Conservation (phyloP, 1,140 invertebrate genomes). For the Atta colombica region DNA sequence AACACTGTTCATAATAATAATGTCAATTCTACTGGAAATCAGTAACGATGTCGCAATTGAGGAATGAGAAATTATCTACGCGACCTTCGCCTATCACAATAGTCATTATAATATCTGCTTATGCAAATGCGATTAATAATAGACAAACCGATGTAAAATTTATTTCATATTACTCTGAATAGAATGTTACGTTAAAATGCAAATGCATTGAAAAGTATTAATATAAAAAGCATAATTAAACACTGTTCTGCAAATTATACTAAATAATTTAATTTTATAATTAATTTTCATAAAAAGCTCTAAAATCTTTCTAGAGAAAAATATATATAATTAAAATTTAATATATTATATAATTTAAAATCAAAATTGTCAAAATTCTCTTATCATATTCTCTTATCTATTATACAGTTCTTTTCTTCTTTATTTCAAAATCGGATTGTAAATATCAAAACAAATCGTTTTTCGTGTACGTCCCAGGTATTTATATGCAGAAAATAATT, state of each 20-base stretch:
- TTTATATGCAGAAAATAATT: background rate
- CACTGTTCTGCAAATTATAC: background rate
- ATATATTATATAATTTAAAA: background rate
- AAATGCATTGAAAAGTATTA: background rate
- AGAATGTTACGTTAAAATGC: background rate
- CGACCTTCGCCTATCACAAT: constrained; percentile 27
- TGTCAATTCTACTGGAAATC: background rate
- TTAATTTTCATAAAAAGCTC: background rate
- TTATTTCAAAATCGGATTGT: background rate
- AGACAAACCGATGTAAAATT: constrained; percentile 8
- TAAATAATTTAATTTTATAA: background rate
- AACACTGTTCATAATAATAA: background rate
- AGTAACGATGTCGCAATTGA: constrained; percentile 1
- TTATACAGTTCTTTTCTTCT: background rate
- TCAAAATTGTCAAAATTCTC: background rate
- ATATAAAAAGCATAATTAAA: background rate
- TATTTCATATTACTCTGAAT: background rate
- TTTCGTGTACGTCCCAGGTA: background rate
- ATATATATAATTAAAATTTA: no score
- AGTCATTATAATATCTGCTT: constrained; percentile 6
- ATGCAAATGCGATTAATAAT: constrained; percentile 1
- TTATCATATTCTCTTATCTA: background rate
- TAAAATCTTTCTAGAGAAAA: background rate
- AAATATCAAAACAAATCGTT: background rate
- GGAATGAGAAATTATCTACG: background rate